Base-by-base conservation (phyloP, 1,140 invertebrate genomes). In the Heterodera schachtii region DNA sequence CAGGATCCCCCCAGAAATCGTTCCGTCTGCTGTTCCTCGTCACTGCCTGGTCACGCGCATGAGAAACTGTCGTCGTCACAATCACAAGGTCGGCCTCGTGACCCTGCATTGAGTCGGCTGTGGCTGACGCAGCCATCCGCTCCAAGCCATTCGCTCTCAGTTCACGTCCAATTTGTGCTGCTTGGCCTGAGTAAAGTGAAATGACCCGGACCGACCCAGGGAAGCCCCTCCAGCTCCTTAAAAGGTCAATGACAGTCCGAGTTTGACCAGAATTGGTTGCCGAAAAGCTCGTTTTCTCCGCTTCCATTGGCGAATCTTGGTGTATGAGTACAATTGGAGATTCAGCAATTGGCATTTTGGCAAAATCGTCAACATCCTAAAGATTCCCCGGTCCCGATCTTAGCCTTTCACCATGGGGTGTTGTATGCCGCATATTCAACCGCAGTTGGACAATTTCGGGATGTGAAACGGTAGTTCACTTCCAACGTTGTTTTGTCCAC, bases 1-100 rank as follows among this genome's bases (percentile, higher is more conserved):
- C 73, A 5, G 73, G 31, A 11, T 74, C 73, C 8, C 73, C 47
- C 73, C 73, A 74, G 46, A 74, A 74, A 11, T n/a, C 47, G 3
- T 74, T 57, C 31, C 57, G 21, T 44, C 73, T 11, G 16, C 16
- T 60, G 4, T 11, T 60, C 57, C 16, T 11, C 1, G 16, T 21
- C 8, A 9, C 73, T 8, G 2, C 19, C 0, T 19, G 57, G 9
- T 74, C 46, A 5, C 21, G 31, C n/a, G 21, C 44, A 8, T 44
- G 47, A 1, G 73, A 74, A 11, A 74, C 43, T 8, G 41, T 74
- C 57, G 73, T 47, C 1, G 46, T 43, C 7, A 47, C 73, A 21
- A 74, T 31, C 9, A 57, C 21, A n/a, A 74, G 47, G 73, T 74
- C 73, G 6, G 21, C 44, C 57, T 41, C 47, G 11, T 74, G 47